Evolutionary conservation across 2,797 vertebrate species (phyloP), one percentile per base, ranked within the genome.

Genomic region (Acrossocheilus wenchowensis): DNA sequence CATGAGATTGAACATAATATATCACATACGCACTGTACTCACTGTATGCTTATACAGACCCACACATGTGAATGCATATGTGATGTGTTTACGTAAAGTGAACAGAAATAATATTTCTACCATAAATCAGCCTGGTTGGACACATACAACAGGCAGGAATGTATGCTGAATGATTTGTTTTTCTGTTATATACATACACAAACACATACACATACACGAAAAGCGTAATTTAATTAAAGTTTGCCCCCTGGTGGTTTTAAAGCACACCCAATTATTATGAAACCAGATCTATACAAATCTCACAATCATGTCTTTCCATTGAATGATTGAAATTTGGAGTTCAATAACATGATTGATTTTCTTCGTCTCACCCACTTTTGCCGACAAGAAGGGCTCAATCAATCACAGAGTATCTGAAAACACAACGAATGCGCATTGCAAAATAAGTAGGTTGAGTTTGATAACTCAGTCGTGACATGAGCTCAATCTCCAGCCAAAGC

Each of bases 171-270:
- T 6, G 26, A n/a, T 75, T 71, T 71, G 43, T 15, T 48, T 74
- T 48, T 48, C 14, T 48, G 6, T 17, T 26, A 15, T 48, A 26
- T 17, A 45, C 34, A 39, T 11, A 43, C 2, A n/a, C 34, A 57
- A 1, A 48, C 12, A 45, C 34, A 39, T 6, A 43, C 2, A n/a
- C 34, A 57, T 3, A 62, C 12, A 36, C 21, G 39, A 3, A 1
- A 26, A 19, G 21, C 43, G 14, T 80, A 4, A 41, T 23, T 80
- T 50, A 73, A 36, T 85, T 88, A 60, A 78, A 73, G 30, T 41
- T 85, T 91, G 89, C 90, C 92, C 91, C 90, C 91, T 93, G 89
- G 91, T 92, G 92, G 88, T 85, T 68, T 69, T 81, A 87, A 6
- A 74, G 34, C 77, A 81, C 74, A 87, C 15, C 75, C 54, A 9